A percentile compares a stretch with the other conserved stretches of the same genome.
Conservation (phyloP, 1,140 invertebrate genomes). For the Orchestia grillus region DNA sequence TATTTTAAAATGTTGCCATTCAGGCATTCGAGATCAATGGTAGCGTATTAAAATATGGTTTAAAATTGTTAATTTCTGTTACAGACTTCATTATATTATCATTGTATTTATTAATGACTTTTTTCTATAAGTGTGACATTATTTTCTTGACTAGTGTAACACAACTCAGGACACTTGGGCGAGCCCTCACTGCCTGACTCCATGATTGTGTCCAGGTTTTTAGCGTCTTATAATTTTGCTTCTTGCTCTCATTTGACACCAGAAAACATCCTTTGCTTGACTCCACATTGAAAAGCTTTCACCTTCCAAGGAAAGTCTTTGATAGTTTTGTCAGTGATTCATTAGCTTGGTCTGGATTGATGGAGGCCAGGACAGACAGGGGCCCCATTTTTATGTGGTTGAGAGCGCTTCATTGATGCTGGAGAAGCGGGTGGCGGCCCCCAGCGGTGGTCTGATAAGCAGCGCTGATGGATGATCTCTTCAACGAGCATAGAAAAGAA, state of each 20-base stretch:
- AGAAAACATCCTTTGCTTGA: slow-evolving; percentile 28
- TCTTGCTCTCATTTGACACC: background rate
- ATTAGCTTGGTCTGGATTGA: slow-evolving; percentile 41
- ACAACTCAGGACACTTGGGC: too few species aligned
- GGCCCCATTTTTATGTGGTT: slow-evolving; percentile 36
- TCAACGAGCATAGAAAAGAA: slow-evolving; percentile 8
- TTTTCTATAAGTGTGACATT: too few species aligned
- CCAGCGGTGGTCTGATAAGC: background rate
- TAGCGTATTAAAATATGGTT: too few species aligned
- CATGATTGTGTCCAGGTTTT: background rate
- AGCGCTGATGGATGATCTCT: background rate
- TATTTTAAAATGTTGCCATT: too few species aligned
- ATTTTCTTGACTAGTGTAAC: too few species aligned
- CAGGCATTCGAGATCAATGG: too few species aligned
- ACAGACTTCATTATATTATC: too few species aligned
- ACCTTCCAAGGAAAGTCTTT: background rate
- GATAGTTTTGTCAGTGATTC: slow-evolving; percentile 27
- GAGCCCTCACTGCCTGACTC: background rate
- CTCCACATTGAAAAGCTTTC: slow-evolving; percentile 15
- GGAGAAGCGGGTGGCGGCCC: background rate
- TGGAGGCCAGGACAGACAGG: background rate
- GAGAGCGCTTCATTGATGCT: slow-evolving; percentile 22
- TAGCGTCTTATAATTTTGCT: background rate
- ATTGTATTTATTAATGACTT: too few species aligned
- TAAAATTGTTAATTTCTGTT: too few species aligned